Base-by-base conservation (phyloP, 1,140 invertebrate genomes). In the Belonocnema kinseyi region DNA sequence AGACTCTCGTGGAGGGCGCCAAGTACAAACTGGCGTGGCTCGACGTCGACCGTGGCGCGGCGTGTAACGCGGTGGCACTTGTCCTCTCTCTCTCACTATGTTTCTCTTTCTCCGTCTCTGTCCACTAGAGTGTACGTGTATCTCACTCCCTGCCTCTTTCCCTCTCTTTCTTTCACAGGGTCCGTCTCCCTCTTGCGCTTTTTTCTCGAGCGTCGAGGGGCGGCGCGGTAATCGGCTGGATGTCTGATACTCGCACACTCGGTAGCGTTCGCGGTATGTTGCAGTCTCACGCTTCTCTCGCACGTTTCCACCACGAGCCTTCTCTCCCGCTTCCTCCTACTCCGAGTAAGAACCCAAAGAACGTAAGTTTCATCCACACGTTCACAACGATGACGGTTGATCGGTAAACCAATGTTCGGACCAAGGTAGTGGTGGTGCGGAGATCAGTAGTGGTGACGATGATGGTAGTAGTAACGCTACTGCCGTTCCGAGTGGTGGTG, bases 21-120 rank as follows among this genome's bases (percentile, higher is more conserved):
- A 88, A 88, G 83, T 89, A 89, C 82, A 83, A 90, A 90, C 89
- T 89, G 88, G 81, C 88, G 82, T 82, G 76, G 82, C 81, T 82
- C 81, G 80, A 79, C 75, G 77, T 83, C 79, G 84, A 80, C 77
- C 80, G 74, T 79, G 79, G 82, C 78, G 84, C 83, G 82, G 80
- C 82, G 84, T 84, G 88, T 85, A 86, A 86, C 86, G 83, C 85
- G 84, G 85, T 85, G 84, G 86, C 86, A 85, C 82, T 88, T 80
- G 80, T 81, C 78, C 73, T 56, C 74, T 83, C 78, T 85, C 79
- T 79, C 77, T 84, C 82, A 66, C 50, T 54, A 12, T 73, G 54
- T 81, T 70, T 78, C 74, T 74, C 73, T 82, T 52, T 72, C 72
- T 73, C 75, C 77, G 72, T 83, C 79, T 82, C 82, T 80, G 74